Conservation (phyloP, 2,888 invertebrate genomes). For the Tachina fera region DNA sequence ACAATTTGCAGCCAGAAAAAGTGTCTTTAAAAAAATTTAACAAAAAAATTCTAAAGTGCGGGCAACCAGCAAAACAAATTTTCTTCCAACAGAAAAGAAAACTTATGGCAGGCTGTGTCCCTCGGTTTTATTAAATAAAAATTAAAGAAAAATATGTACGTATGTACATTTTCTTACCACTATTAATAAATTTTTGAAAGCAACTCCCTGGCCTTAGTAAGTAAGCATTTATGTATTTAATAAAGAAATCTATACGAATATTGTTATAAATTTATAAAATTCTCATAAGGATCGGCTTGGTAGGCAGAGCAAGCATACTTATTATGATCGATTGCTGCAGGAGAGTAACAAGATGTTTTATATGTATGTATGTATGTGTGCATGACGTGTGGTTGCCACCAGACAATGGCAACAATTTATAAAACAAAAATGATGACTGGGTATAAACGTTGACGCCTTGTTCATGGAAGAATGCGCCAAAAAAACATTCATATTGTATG, state of each 20-base stretch:
- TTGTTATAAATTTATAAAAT: constrained; percentile 78
- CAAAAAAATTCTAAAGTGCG: constrained; percentile 47
- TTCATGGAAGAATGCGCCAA: constrained; percentile 58
- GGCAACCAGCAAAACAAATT: constrained; percentile 68
- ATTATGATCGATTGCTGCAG: constrained; percentile 60
- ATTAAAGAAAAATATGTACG: constrained; percentile 42
- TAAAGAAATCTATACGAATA: constrained; percentile 61
- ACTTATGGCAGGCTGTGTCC: constrained; percentile 15
- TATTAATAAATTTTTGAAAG: constrained; percentile 9
- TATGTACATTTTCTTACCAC: constrained; percentile 28
- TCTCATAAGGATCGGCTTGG: constrained; percentile 74
- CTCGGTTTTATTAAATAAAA: constrained; percentile 7
- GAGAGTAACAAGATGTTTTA: constrained; percentile 9
- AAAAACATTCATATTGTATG: neutral
- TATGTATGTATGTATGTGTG: neutral
- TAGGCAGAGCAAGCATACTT: constrained; percentile 9
- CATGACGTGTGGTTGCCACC: constrained; percentile 67
- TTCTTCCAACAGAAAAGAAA: constrained; percentile 21
- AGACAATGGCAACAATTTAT: constrained; percentile 45
- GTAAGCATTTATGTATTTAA: constrained; percentile 16
- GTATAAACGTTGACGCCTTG: constrained; percentile 67
- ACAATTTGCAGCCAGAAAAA: constrained; percentile 7
- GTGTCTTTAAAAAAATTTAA: neutral
- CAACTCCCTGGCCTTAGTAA: constrained; percentile 22
- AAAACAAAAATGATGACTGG: constrained; percentile 50